Conservation (phyloP, 2,888 invertebrate genomes). For the Trisateles emortualis region DNA sequence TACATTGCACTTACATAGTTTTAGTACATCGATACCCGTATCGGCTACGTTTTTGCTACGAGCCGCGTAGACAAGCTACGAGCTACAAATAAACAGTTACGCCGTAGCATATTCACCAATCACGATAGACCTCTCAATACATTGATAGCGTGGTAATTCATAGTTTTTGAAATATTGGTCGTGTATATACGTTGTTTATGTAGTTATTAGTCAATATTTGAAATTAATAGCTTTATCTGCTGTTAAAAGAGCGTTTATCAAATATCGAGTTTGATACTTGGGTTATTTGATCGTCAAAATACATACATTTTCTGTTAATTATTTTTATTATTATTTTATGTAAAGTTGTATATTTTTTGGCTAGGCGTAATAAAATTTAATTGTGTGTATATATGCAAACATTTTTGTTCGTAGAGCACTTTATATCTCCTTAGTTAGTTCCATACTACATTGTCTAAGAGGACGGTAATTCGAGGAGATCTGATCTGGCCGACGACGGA, state of each 20-base stretch:
- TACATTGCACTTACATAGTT: conserved; percentile 1
- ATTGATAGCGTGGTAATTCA: not conserved
- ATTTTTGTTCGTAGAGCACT: too few species aligned
- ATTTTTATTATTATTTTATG: too few species aligned
- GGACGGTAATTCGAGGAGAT: too few species aligned
- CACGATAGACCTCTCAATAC: conserved; percentile 1
- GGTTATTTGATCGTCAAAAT: too few species aligned
- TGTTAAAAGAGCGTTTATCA: not conserved
- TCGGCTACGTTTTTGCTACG: conserved; percentile 24
- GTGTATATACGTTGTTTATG: not conserved
- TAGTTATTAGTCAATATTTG: conserved; percentile 3
- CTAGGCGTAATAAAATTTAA: too few species aligned
- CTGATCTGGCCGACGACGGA: too few species aligned
- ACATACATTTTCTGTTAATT: too few species aligned
- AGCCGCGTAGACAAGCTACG: conserved; percentile 25
- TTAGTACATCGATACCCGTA: conserved; percentile 8
- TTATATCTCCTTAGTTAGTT: too few species aligned
- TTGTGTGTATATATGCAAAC: too few species aligned
- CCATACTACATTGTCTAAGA: too few species aligned
- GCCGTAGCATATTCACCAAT: conserved; percentile 3
- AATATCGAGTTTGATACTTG: not conserved
- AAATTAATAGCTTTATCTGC: not conserved
- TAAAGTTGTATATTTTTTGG: too few species aligned
- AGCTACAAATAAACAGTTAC: conserved; percentile 20
- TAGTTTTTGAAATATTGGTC: conserved; percentile 1